Evolutionary conservation across 2,888 invertebrate genomes (phyloP).

Genomic region (Nemoura dubitans): DNA sequence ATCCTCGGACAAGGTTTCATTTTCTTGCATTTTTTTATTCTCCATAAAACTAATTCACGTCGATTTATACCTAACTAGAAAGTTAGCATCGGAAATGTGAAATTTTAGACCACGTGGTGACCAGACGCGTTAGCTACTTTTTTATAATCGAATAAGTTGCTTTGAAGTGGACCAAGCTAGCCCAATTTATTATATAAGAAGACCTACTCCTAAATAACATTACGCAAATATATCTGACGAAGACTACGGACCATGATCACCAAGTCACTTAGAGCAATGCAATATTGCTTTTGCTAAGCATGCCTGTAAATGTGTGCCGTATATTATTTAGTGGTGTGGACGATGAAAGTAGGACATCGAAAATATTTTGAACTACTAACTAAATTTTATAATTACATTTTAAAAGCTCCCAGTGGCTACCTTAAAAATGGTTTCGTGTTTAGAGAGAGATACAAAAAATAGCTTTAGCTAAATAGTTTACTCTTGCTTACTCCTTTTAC

Average conservation of each 20-base stretch:
- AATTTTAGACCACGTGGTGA: background rate
- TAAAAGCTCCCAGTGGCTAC: no score
- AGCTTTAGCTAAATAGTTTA: no score
- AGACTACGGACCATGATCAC: background rate
- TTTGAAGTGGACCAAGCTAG: background rate
- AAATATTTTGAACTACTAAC: background rate
- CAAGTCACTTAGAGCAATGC: background rate
- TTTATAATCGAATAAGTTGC: background rate
- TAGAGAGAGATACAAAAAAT: no score
- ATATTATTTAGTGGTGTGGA: background rate
- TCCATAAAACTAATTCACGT: background rate
- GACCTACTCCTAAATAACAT: background rate
- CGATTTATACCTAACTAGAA: background rate
- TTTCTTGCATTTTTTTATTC: background rate
- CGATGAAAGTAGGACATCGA: background rate
- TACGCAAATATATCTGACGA: background rate
- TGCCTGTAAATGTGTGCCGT: background rate
- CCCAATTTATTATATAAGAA: background rate
- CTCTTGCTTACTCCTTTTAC: no score
- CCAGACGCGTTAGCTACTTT: background rate
- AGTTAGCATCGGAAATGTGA: slow-evolving; percentile 7
- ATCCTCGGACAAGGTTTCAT: background rate
- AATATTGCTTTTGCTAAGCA: background rate
- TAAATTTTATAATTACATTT: background rate
- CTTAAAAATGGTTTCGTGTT: no score